A percentile compares a stretch with the other conserved stretches of the same genome.
These are phyloP conservation scores for Galeopsomyia nigrocyanea DNA, from an alignment of 2,888 invertebrate genomes.

Conservation along the genomic window DNA sequence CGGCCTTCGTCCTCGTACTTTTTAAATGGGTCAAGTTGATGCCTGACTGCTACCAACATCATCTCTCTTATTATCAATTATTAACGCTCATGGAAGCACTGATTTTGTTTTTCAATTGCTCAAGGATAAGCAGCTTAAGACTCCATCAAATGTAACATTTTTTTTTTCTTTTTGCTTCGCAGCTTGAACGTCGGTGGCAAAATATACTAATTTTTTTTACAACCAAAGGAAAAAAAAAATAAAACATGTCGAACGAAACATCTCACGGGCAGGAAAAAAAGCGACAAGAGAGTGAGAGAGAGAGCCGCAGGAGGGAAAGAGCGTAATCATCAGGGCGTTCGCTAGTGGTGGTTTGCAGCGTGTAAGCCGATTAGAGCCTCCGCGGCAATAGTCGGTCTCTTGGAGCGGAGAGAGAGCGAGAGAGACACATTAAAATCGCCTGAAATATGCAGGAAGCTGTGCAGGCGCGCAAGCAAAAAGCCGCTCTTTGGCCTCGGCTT, in stretches of 20 bases:
- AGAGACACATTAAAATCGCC: conserved; percentile 69
- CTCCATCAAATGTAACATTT: too few species aligned
- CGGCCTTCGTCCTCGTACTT: conserved; percentile 1
- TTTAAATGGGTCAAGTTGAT: conserved; percentile 34
- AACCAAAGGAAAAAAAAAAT: too few species aligned
- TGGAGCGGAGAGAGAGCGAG: conserved; percentile 40
- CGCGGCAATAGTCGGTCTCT: conserved; percentile 55
- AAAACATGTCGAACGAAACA: too few species aligned
- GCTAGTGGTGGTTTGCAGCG: conserved; percentile 32
- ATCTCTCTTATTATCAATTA: too few species aligned
- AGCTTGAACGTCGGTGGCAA: too few species aligned
- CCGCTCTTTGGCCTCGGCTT: conserved; percentile 26
- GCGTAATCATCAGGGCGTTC: neutral
- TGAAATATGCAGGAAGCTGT: conserved; percentile 63
- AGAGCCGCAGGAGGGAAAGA: neutral
- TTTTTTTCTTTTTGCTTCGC: too few species aligned
- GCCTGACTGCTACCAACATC: neutral
- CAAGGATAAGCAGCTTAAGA: too few species aligned
- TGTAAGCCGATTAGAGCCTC: conserved; percentile 67
- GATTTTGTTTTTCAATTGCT: too few species aligned
- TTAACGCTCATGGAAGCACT: too few species aligned
- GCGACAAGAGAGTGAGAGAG: neutral
- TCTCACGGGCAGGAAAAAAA: too few species aligned
- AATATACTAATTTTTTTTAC: too few species aligned
- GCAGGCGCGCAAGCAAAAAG: conserved; percentile 52